phyloP scores from a whole-genome alignment of 23 tunicate species.

The Corella eumyota region DNA sequence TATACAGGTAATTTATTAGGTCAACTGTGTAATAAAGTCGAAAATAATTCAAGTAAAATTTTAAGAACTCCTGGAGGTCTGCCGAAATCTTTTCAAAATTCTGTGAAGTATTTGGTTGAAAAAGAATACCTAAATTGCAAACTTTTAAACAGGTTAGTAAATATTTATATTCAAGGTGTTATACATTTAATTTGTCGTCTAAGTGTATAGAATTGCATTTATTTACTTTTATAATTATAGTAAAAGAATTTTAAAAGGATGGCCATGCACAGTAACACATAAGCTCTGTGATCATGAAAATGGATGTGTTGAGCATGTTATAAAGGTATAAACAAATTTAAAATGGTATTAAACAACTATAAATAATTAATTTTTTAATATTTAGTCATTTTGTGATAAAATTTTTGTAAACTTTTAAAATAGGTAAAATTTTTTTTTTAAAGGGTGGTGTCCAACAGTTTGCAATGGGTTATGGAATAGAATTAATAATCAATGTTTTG shows the following conservation, averaged over 20 bases:
- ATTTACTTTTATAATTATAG: neutral
- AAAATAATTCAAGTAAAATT: neutral
- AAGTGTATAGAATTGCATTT: neutral
- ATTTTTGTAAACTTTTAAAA: too few species aligned
- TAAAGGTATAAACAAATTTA: too few species aligned
- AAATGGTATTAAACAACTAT: too few species aligned
- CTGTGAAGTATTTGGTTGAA: neutral
- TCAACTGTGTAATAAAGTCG: neutral
- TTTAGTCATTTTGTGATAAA: too few species aligned
- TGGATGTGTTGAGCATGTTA: conserved; percentile 16
- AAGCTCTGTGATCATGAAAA: conserved; percentile 11
- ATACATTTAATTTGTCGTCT: too few species aligned
- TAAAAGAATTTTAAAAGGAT: neutral
- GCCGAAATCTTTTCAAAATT: neutral
- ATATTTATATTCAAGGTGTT: too few species aligned
- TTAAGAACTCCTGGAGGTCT: neutral
- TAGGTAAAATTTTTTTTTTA: too few species aligned
- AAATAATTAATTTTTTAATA: too few species aligned
- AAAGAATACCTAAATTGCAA: neutral
- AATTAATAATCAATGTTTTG: conserved; percentile 1
- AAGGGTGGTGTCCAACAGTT: conserved; percentile 11
- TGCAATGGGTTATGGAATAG: conserved; percentile 24
- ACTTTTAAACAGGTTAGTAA: neutral
- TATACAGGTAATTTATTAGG: conserved; percentile 18
- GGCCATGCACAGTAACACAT: conserved; percentile 8